Percentiles rank a stretch among this genome's conserved stretches.
Evolutionary conservation across 2,888 invertebrate genomes (phyloP).

Genomic region (Volucella inanis): DNA sequence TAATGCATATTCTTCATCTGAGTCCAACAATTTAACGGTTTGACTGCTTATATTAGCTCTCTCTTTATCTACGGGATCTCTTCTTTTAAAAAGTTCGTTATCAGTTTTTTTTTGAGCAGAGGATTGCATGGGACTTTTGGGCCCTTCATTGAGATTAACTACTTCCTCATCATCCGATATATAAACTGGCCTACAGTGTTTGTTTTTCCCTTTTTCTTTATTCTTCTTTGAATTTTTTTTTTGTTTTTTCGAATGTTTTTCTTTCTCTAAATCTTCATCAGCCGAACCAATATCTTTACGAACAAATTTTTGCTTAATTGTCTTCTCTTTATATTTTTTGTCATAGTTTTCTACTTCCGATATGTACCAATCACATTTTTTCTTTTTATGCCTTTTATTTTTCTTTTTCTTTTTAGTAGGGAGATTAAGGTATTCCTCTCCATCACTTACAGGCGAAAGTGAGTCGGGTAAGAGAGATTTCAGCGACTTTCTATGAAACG

Average conservation of each 20-base stretch:
- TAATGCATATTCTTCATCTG: slow-evolving; percentile 45
- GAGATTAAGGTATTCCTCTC: neutral
- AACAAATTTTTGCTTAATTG: slow-evolving; percentile 1
- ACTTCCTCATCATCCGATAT: slow-evolving; percentile 59
- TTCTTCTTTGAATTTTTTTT: slow-evolving; percentile 30
- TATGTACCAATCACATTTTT: slow-evolving; percentile 5
- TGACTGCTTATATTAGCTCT: neutral
- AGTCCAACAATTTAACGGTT: slow-evolving; percentile 42
- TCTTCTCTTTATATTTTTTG: neutral
- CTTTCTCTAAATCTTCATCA: neutral
- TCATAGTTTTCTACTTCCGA: slow-evolving; percentile 38
- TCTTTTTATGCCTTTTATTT: slow-evolving; percentile 55
- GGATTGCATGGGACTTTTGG: neutral
- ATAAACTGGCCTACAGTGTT: neutral
- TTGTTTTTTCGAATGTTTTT: slow-evolving; percentile 2
- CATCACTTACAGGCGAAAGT: slow-evolving; percentile 29
- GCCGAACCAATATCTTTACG: neutral
- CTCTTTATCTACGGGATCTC: neutral
- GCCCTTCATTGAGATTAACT: neutral
- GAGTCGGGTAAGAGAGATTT: neutral
- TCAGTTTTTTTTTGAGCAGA: neutral
- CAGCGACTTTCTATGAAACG: slow-evolving; percentile 7
- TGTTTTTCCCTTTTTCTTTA: slow-evolving; percentile 15
- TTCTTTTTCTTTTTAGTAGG: slow-evolving; percentile 51
- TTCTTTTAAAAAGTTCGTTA: slow-evolving; percentile 33